Evolutionary conservation across 2,797 vertebrate species (phyloP).

Genomic region (Streptopelia turtur): DNA sequence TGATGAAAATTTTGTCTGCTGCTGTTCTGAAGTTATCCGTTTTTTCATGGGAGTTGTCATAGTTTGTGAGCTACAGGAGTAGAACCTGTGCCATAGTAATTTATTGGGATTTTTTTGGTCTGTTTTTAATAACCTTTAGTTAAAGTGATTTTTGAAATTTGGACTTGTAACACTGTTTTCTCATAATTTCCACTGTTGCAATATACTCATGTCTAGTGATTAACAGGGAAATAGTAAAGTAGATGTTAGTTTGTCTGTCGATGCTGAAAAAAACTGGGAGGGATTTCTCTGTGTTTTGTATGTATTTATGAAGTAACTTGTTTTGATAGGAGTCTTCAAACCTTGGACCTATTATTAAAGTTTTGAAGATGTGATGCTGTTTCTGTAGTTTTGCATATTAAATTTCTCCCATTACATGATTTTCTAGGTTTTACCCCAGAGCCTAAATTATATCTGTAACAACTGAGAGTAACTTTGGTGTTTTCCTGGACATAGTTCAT

Average conservation of each 20-base stretch:
- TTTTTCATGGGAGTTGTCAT: neutral
- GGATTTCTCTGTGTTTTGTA: neutral
- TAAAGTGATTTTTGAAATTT: neutral
- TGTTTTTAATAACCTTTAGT: neutral
- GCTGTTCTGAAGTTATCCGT: neutral
- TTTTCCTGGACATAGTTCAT: neutral
- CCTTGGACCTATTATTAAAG: neutral
- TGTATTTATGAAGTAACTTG: neutral
- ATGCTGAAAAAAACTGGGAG: neutral
- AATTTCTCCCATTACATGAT: neutral
- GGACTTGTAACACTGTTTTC: neutral
- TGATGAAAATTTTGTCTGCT: neutral
- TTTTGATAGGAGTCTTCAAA: neutral
- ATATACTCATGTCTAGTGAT: neutral
- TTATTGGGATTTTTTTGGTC: neutral
- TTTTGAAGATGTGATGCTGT: neutral
- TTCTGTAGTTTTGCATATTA: neutral
- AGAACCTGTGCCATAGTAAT: rapidly evolving
- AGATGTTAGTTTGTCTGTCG: neutral
- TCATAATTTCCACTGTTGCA: neutral
- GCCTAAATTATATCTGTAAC: neutral
- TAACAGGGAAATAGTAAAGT: neutral
- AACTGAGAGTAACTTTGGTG: neutral
- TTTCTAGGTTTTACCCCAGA: neutral
- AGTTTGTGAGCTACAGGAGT: neutral